Evolutionary conservation across 2,113 vertebrate species (phyloP).

Genomic region (Formicarius rufipectus): DNA sequence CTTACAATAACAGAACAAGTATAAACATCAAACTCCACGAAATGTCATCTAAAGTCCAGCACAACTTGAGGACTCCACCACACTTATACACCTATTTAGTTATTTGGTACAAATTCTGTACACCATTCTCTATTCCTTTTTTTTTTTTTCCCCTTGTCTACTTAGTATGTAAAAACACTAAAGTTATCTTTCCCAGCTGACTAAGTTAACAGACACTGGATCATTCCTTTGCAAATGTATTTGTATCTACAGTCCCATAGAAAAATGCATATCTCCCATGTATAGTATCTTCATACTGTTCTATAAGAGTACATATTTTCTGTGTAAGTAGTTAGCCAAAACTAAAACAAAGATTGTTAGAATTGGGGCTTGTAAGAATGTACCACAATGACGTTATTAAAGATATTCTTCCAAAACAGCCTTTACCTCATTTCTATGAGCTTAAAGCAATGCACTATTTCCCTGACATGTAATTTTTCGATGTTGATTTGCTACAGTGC

Average conservation of each 20-base stretch:
- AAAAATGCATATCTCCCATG: fast-evolving
- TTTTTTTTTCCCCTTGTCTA: not conserved
- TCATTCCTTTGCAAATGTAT: too few species aligned
- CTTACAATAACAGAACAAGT: not conserved
- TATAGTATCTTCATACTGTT: not conserved
- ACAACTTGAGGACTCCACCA: not conserved
- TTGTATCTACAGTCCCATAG: not conserved
- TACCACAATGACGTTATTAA: not conserved
- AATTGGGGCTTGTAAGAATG: not conserved
- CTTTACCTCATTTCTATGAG: not conserved
- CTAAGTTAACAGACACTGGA: not conserved
- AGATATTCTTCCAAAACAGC: not conserved
- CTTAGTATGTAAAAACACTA: not conserved
- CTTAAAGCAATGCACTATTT: not conserved
- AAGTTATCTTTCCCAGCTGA: not conserved
- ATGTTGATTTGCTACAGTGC: not conserved
- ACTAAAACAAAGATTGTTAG: not conserved
- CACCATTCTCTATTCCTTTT: not conserved
- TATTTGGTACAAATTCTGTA: not conserved
- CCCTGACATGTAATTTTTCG: not conserved
- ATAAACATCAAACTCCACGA: not conserved
- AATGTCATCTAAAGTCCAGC: not conserved
- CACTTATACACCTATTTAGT: fast-evolving
- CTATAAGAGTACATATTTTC: too few species aligned
- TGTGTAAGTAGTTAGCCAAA: not conserved